Evolutionary conservation across 2,888 invertebrate genomes (phyloP), one percentile per base, ranked within the genome.

Genomic region (Parnassius smintheus): DNA sequence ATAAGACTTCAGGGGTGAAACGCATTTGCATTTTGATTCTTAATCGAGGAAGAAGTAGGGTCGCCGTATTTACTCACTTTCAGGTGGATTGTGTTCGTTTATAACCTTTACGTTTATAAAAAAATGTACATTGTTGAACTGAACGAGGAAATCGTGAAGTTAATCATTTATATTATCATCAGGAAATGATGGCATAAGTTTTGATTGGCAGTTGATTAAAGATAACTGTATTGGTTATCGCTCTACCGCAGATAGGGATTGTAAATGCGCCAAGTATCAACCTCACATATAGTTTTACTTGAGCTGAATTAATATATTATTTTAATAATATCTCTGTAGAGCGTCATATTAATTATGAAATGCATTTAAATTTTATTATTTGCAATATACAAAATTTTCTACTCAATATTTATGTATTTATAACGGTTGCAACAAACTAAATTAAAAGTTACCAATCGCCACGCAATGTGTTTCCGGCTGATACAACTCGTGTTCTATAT

Each of bases 141-240:
- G 25, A 44, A 59, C 59, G 51, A 11, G 50, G 45, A 60, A 42
- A 51, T 44, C 11, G 41, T 44, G 22, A 54, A 13, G 35, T 56
- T 42, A 51, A 13, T 13, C 25, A 57, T 42, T 59, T n/a, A 45
- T n/a, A 52, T 66, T 59, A 62, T 66, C 65, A 66, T 52, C 56
- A 68, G 69, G 70, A 70, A 70, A 65, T 67, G 57, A 62, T 57
- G 42, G 63, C 58, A 65, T 67, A 65, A 67, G 54, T 54, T 58
- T 62, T 65, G 56, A 66, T 64, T 66, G 64, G 56, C 59, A 61
- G 58, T 25, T 58, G 18, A 18, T 18, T 18, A 18, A 18, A 18
- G 18, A 18, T 18, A 18, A 18, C 18, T 18, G 18, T 18, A 18
- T 18, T 18, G 18, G 18, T 18, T 18, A 18, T 18, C 18, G 18